Conservation (phyloP, 2,888 invertebrate genomes). For the Metacarcinus magister region DNA sequence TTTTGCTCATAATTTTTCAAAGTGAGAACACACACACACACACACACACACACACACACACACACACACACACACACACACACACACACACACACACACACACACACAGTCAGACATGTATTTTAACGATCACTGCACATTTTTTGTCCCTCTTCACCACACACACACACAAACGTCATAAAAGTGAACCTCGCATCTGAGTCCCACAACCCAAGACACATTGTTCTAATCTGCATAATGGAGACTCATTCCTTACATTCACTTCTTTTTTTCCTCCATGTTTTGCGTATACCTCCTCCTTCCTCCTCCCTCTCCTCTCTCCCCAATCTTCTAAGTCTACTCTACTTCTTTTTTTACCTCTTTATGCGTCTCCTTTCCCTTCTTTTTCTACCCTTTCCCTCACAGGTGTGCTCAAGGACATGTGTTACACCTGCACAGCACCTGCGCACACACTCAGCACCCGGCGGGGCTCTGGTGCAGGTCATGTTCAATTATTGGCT, state of each 20-base stretch:
- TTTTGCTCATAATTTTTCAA: not conserved
- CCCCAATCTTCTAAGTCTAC: not conserved
- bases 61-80: not conserved
- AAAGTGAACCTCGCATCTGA: not conserved
- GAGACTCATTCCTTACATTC: not conserved
- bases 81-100: not conserved
- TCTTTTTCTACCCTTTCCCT: not conserved
- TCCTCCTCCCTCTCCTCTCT: not conserved
- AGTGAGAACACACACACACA: not conserved
- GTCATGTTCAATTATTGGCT: constrained; percentile 51
- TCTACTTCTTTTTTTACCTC: not conserved
- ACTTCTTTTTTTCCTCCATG: not conserved
- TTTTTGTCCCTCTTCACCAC: not conserved
- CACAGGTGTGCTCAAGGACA: constrained; percentile 45
- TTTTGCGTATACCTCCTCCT: not conserved
- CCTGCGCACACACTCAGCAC: constrained; percentile 46
- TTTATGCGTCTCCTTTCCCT: not conserved
- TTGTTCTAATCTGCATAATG: constrained; percentile 27
- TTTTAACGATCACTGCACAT: not conserved
- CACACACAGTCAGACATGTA: not conserved
- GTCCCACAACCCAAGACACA: not conserved
- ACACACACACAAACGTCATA: constrained; percentile 1
- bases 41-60: not conserved
- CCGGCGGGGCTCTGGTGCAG: constrained; percentile 40
- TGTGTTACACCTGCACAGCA: constrained; percentile 34